Evolutionary conservation across 2,888 invertebrate genomes (phyloP).

Genomic region (Leptopilina myrica): DNA sequence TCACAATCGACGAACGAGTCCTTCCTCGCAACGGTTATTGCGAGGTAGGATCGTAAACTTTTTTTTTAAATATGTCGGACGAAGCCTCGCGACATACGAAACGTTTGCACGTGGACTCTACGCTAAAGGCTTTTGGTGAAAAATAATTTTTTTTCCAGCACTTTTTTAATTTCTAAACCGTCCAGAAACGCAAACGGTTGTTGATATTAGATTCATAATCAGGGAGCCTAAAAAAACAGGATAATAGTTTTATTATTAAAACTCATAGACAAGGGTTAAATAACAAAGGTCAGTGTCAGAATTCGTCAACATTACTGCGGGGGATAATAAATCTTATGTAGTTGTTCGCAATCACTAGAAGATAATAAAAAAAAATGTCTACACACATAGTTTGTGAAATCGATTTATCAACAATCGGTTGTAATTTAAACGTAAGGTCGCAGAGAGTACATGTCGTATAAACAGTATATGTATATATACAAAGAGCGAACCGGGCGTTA

Average conservation of each 20-base stretch:
- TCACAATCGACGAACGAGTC: slow-evolving; percentile 43
- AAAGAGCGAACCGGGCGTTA: slow-evolving; percentile 41
- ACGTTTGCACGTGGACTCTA: slow-evolving; percentile 45
- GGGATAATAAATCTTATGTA: too few species aligned
- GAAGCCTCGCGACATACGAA: slow-evolving; percentile 57
- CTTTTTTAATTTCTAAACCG: neutral
- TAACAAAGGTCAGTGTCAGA: too few species aligned
- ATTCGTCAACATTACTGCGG: too few species aligned
- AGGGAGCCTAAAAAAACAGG: too few species aligned
- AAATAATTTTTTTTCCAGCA: slow-evolving; percentile 47
- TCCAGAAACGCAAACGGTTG: neutral
- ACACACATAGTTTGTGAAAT: neutral
- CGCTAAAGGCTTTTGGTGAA: slow-evolving; percentile 52
- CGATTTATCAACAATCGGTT: slow-evolving; percentile 23
- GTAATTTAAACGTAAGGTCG: slow-evolving; percentile 49
- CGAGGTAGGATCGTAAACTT: slow-evolving; percentile 66
- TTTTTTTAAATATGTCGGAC: slow-evolving; percentile 62
- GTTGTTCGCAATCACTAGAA: neutral
- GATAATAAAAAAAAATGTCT: neutral
- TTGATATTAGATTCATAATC: too few species aligned
- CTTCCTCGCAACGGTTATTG: slow-evolving; percentile 55
- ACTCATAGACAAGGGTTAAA: too few species aligned
- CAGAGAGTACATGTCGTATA: slow-evolving; percentile 42
- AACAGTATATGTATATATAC: slow-evolving; percentile 34
- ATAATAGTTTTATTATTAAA: too few species aligned